phyloP scores from a whole-genome alignment of 2,797 vertebrate species.

The Sciurus vulgaris region DNA sequence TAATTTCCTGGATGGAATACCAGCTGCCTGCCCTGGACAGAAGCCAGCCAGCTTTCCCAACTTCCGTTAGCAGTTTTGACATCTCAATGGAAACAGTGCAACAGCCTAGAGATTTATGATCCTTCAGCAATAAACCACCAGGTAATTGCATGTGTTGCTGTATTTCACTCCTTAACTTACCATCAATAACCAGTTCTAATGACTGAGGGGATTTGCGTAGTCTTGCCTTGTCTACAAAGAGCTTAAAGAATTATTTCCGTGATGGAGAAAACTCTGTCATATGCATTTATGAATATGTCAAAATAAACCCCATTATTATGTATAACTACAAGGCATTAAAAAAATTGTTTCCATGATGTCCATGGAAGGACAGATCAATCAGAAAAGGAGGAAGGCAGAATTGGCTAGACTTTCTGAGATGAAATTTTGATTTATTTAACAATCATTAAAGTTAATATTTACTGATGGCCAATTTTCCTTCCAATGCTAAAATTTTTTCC shows the following conservation, averaged over 20 bases:
- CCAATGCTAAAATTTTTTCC: background rate
- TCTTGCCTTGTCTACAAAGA: background rate
- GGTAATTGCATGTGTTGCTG: background rate
- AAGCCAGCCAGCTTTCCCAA: constrained; percentile 30
- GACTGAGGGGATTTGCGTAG: background rate
- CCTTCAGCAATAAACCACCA: constrained; percentile 27
- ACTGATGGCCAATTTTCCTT: constrained; percentile 30
- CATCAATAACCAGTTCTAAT: background rate
- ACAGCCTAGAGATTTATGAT: background rate
- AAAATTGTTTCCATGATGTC: constrained; percentile 31
- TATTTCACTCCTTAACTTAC: background rate
- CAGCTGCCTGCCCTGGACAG: background rate
- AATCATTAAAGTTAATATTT: constrained; percentile 34
- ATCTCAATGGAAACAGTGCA: constrained; percentile 10
- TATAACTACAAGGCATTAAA: no score
- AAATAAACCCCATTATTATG: no score
- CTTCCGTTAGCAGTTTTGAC: background rate
- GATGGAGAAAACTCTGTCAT: background rate
- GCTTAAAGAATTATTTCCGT: constrained; percentile 24
- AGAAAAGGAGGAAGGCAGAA: background rate
- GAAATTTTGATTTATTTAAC: constrained; percentile 4
- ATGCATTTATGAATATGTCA: no score
- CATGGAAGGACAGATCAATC: background rate
- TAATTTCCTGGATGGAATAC: constrained; percentile 25
- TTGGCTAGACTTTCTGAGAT: background rate